Base-by-base conservation (phyloP, 2,797 vertebrate genomes). In the Astyanax mexicanus region DNA sequence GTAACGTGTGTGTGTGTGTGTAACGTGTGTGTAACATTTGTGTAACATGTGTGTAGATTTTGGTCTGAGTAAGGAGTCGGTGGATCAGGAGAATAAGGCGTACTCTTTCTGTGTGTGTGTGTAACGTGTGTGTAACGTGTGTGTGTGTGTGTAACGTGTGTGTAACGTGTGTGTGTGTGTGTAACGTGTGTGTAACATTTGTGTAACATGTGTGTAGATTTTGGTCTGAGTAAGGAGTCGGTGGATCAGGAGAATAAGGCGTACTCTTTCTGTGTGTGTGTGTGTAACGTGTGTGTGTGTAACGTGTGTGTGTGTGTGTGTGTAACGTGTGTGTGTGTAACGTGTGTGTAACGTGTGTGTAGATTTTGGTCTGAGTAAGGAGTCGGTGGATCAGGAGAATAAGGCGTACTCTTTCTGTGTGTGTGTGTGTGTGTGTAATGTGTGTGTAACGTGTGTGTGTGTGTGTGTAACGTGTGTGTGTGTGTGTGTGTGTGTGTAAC, bases 81-180 rank as follows among this genome's bases (percentile, higher is more conserved):
- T 95, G 83, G 95, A 96, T 79, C 94, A 95, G 23, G 95, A 95
- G 79, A 95, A 95, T 83, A 96, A 96, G 85, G 94, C 95, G 10
- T 96, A 96, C 83, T 96, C 95, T n/a, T 96, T 96, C 84, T 96
- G 95, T 86, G 95, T n/a, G n/a, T n/a, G n/a, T n/a, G n/a, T n/a
- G n/a, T n/a, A n/a, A n/a, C n/a, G n/a, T n/a, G n/a, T n/a, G n/a
- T n/a, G n/a, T n/a, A n/a, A n/a, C n/a, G n/a, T n/a, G n/a, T n/a
- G n/a, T n/a, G n/a, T n/a, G n/a, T n/a, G n/a, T n/a, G n/a, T n/a
- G n/a, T n/a, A n/a, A n/a, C n/a, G n/a, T n/a, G n/a, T n/a, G n/a
- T n/a, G n/a, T n/a, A n/a, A n/a, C n/a, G n/a, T n/a, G n/a, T 65
- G 17, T 66, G 10, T 62, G 35, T 47, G 1, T 47, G 47, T 49